These are phyloP conservation scores for Aramus guarauna DNA, from an alignment of 2,113 vertebrate genomes.

Conservation along the genomic window DNA sequence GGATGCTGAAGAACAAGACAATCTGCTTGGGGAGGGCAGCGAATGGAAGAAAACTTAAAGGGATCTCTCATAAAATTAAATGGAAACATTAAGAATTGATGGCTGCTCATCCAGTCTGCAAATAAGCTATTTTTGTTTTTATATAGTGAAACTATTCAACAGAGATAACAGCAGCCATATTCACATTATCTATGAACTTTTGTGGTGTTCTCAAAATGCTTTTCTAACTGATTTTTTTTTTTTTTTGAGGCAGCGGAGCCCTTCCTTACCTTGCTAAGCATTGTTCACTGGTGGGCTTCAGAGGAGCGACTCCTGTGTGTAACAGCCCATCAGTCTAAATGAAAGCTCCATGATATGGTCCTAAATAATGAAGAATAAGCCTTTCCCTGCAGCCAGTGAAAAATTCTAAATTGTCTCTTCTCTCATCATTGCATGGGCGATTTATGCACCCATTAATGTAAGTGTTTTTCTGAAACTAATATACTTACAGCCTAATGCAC, in stretches of 20 bases:
- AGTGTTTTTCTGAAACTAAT: conserved; percentile 54
- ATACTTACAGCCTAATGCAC: conserved; percentile 41
- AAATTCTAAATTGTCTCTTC: conserved; percentile 17
- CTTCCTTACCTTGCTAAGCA: neutral
- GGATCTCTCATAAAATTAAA: conserved; percentile 62
- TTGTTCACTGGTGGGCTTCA: neutral
- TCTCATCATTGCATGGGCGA: conserved; percentile 17
- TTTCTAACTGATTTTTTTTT: neutral
- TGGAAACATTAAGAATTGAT: conserved; percentile 59
- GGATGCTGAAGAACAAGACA: conserved; percentile 30
- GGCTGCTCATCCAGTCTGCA: conserved; percentile 41
- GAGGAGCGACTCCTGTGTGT: neutral
- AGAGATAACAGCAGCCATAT: neutral
- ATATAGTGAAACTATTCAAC: neutral
- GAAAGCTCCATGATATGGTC: neutral
- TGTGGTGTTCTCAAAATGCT: neutral
- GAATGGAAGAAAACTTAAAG: conserved; percentile 41
- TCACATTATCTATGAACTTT: neutral
- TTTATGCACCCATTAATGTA: conserved; percentile 53
- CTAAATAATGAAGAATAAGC: neutral
- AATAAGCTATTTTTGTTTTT: conserved; percentile 58
- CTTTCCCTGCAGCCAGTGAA: neutral
- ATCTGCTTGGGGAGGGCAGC: neutral
- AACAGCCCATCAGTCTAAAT: neutral
- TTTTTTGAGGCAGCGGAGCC: neutral